These are phyloP conservation scores for Coenobita brevimanus DNA, from an alignment of 1,140 invertebrate genomes.

Conservation along the genomic window DNA sequence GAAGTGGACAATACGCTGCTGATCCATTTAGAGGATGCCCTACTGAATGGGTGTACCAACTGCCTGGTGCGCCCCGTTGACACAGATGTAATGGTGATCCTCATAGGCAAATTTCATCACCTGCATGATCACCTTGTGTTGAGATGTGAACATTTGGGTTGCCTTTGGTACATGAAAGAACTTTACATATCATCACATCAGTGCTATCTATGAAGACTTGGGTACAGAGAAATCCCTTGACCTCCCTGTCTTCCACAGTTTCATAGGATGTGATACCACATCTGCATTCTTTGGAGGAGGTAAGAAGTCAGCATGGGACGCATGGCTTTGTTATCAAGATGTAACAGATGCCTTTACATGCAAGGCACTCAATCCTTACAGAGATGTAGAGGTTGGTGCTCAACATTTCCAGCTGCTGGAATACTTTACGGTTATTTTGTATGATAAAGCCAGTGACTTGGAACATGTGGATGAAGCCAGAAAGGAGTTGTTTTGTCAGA, in stretches of 20 bases:
- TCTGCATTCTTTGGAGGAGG: too few relatives aligned
- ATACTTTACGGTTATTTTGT: background rate
- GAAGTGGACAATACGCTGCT: slow-evolving; percentile 70
- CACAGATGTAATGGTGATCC: slow-evolving; percentile 18
- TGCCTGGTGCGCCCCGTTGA: background rate
- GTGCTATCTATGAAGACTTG: slow-evolving; percentile 6
- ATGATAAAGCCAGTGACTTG: slow-evolving; percentile 3
- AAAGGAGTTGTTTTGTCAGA: too few relatives aligned
- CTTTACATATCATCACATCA: background rate
- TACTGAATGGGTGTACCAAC: background rate
- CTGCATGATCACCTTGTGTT: background rate
- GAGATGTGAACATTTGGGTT: slow-evolving; percentile 8
- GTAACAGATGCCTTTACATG: background rate
- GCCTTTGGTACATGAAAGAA: slow-evolving; percentile 11
- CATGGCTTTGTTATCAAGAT: too few relatives aligned
- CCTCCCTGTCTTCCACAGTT: too few relatives aligned
- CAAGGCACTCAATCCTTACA: slow-evolving; percentile 12
- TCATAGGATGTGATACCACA: too few relatives aligned
- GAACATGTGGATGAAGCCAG: slow-evolving; percentile 12
- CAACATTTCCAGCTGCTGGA: too few relatives aligned
- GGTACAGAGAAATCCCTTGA: too few relatives aligned
- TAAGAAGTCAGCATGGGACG: too few relatives aligned
- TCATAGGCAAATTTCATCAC: slow-evolving; percentile 4
- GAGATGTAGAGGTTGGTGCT: background rate
- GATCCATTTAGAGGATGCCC: slow-evolving; percentile 68